Evolutionary conservation across 2,888 invertebrate genomes (phyloP).

Genomic region (Periphyllus acericola): DNA sequence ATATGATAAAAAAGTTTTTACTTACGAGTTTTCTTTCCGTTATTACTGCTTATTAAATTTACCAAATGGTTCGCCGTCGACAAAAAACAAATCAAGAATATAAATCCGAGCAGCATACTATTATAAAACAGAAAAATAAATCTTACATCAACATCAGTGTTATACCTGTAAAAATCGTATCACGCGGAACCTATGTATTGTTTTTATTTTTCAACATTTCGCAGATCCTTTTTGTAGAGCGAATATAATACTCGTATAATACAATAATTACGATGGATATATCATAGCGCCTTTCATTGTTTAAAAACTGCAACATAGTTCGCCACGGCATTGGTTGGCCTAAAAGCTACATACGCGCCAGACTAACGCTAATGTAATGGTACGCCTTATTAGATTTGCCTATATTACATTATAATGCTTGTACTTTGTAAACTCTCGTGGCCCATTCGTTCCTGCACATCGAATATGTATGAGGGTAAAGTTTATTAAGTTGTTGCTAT

Average conservation of each 20-base stretch:
- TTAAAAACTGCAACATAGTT: too few relatives aligned
- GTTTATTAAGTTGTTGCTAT: neutral
- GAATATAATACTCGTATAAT: neutral
- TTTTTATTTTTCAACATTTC: neutral
- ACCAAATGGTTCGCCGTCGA: slow-evolving; percentile 18
- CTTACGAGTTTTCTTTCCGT: slow-evolving; percentile 18
- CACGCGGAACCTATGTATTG: neutral
- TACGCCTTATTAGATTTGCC: neutral
- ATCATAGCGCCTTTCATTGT: too few relatives aligned
- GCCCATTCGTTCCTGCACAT: neutral
- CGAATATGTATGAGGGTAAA: neutral
- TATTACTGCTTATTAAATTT: neutral
- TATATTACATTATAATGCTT: neutral
- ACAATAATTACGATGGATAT: too few relatives aligned
- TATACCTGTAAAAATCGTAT: neutral
- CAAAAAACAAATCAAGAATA: slow-evolving; percentile 21
- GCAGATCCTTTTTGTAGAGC: neutral
- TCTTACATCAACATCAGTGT: neutral
- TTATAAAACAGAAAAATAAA: neutral
- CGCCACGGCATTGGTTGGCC: too few relatives aligned
- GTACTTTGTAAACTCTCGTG: neutral
- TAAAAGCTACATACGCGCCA: too few relatives aligned
- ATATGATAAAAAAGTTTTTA: neutral
- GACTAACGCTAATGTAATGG: neutral
- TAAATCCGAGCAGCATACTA: neutral